Percentiles rank a stretch among this genome's conserved stretches.
These are phyloP conservation scores for Lepus oiostolus DNA, from an alignment of 2,797 vertebrate species.

Conservation along the genomic window DNA sequence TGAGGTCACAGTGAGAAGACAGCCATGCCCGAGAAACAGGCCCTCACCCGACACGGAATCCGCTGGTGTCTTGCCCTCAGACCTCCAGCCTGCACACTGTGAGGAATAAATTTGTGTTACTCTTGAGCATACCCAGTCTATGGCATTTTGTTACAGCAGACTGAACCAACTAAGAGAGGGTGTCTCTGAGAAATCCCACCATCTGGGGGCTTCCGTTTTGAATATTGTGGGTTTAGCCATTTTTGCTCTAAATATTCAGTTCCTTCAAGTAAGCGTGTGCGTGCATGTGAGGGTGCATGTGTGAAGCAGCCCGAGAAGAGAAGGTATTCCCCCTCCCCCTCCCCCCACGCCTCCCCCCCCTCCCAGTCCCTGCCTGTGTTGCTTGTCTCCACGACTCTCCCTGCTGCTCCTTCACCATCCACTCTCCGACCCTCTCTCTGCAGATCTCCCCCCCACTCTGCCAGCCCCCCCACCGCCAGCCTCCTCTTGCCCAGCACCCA, in stretches of 20 bases:
- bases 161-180: background rate
- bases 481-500: constrained; percentile 51
- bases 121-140: background rate
- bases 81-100: background rate
- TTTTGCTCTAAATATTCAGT: background rate
- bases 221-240: constrained; percentile 29
- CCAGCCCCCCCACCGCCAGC: background rate
- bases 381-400: background rate
- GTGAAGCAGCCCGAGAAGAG: background rate
- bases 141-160: background rate
- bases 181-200: background rate
- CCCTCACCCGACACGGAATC: background rate
- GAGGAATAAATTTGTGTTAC: background rate
- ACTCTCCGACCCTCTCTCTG: background rate
- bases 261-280: background rate
- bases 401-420: background rate
- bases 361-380: accelerated
- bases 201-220: constrained; percentile 15
- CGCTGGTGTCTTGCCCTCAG: background rate
- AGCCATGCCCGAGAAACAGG: background rate
- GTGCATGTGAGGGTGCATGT: no score
- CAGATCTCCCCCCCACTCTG: background rate
- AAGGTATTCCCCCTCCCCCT: background rate
- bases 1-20: background rate
- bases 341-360: background rate